Evolutionary conservation across 2,888 invertebrate genomes (phyloP).

Genomic region (Argynnis bischoffii): DNA sequence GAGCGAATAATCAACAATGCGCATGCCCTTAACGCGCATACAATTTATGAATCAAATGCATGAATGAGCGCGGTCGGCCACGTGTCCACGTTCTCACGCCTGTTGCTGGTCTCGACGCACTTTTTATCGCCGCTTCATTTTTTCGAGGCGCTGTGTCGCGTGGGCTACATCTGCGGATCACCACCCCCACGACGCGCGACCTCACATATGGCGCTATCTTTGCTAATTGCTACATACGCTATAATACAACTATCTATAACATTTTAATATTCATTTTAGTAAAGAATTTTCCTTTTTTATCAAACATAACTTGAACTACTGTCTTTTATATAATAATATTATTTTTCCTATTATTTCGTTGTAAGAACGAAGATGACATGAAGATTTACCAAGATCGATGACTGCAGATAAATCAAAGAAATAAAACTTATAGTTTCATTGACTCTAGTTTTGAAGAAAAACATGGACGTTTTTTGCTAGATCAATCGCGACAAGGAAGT

Average conservation of each 20-base stretch:
- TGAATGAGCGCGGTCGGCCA: slow-evolving; percentile 75
- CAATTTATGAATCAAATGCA: slow-evolving; percentile 80
- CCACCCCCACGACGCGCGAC: slow-evolving; percentile 72
- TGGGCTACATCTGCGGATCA: slow-evolving; percentile 72
- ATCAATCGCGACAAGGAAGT: slow-evolving; percentile 35
- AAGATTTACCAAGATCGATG: not conserved
- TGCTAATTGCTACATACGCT: slow-evolving; percentile 75
- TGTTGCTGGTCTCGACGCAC: slow-evolving; percentile 51
- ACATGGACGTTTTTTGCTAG: slow-evolving; percentile 30
- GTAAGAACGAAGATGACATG: not conserved
- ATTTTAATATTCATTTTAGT: slow-evolving; percentile 24
- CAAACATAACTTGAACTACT: not conserved
- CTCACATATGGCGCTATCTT: slow-evolving; percentile 70
- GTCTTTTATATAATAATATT: not conserved
- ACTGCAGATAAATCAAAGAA: slow-evolving; percentile 4
- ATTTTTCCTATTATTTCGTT: not conserved
- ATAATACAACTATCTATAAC: slow-evolving; percentile 47
- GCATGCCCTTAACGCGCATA: slow-evolving; percentile 54
- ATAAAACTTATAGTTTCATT: slow-evolving; percentile 15
- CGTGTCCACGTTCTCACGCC: slow-evolving; percentile 79
- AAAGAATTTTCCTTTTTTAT: not conserved
- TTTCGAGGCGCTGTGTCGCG: slow-evolving; percentile 43
- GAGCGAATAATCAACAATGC: slow-evolving; percentile 42
- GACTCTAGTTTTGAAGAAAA: slow-evolving; percentile 13
- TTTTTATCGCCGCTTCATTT: slow-evolving; percentile 71